Evolutionary conservation across 2,797 vertebrate species (phyloP).

Genomic region (Silurus aristotelis): DNA sequence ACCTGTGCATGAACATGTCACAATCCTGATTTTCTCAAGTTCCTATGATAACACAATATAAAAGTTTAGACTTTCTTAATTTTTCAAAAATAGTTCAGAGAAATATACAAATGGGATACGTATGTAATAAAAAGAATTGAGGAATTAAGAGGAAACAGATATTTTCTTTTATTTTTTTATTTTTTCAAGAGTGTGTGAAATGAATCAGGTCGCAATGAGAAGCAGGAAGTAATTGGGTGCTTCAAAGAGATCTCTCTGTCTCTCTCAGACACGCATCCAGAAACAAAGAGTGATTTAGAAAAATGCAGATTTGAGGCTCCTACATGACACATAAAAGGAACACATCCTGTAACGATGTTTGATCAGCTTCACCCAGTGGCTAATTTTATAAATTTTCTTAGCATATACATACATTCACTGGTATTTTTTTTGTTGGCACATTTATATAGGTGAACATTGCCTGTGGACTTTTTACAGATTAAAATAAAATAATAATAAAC

Average conservation of each 20-base stretch:
- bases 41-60: not conserved
- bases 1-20: not conserved
- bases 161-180: not conserved
- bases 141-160: not conserved
- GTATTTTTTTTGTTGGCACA: not conserved
- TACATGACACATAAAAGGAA: not conserved
- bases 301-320: constrained; percentile 26
- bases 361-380: not conserved
- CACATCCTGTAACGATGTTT: not conserved
- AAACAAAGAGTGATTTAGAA: constrained; percentile 18
- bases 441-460: not conserved
- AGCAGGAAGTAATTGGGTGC: constrained; percentile 45
- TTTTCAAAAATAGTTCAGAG: not conserved
- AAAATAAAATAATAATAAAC: too few species aligned
- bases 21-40: not conserved
- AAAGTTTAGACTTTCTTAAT: not conserved
- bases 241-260: constrained; percentile 14
- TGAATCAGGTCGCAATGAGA: constrained; percentile 40
- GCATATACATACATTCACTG: not conserved
- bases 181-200: not conserved
- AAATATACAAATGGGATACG: not conserved
- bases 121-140: not conserved
- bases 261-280: constrained; percentile 9
- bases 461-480: too few species aligned
- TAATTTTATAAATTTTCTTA: not conserved